phyloP scores from a whole-genome alignment of 92 coral and sea anemone species.

The Umimayanthus kanabou region DNA sequence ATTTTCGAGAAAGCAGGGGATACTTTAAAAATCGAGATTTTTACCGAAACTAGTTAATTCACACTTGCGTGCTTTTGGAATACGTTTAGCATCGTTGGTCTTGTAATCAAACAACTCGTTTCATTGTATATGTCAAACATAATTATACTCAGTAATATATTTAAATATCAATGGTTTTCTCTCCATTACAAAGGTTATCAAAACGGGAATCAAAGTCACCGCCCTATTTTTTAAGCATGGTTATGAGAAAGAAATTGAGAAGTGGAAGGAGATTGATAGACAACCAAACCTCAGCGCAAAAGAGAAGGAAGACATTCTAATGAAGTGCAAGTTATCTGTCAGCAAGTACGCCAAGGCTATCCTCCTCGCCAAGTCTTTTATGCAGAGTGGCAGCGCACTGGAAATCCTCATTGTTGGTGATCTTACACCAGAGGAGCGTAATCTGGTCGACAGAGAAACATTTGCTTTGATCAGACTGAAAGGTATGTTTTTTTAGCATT shows the following conservation, averaged over 20 bases:
- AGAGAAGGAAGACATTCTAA: constrained; percentile 39
- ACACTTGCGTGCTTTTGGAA: too few relatives aligned
- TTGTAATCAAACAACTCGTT: too few relatives aligned
- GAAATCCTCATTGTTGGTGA: constrained; percentile 69
- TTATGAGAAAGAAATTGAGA: constrained; percentile 55
- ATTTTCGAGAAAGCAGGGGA: too few relatives aligned
- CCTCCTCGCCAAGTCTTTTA: constrained; percentile 61
- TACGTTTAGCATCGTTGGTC: too few relatives aligned
- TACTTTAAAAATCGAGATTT: too few relatives aligned
- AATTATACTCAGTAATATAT: too few relatives aligned
- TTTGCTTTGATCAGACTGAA: constrained; percentile 63
- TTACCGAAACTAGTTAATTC: too few relatives aligned
- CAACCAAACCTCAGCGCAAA: constrained; percentile 15
- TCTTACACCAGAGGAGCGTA: constrained; percentile 37
- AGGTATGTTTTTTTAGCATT: constrained; percentile 29
- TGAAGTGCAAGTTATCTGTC: constrained; percentile 53
- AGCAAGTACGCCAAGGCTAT: constrained; percentile 68
- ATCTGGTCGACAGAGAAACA: constrained; percentile 51
- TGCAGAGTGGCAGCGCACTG: constrained; percentile 63
- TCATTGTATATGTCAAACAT: too few relatives aligned
- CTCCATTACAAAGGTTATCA: constrained; percentile 17
- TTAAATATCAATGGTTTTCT: too few relatives aligned
- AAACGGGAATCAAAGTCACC: constrained; percentile 48
- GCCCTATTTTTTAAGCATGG: constrained; percentile 72
- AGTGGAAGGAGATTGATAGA: constrained; percentile 50